Evolutionary conservation across 2,888 invertebrate species (phyloP), one percentile per base, ranked within the genome.

Genomic region (Agonopterix subpropinquella): DNA sequence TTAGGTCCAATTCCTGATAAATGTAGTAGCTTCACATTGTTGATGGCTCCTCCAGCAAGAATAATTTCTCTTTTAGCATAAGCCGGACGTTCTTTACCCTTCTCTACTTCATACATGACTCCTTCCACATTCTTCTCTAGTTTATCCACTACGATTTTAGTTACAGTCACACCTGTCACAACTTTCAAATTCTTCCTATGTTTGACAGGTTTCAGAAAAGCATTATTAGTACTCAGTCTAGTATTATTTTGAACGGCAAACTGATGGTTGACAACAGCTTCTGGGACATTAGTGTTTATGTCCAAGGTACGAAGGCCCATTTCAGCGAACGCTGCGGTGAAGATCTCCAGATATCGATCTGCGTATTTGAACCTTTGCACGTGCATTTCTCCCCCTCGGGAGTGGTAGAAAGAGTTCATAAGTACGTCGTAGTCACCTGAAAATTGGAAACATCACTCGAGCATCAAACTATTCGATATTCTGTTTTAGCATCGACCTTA

Each of bases 351-450:
- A 55, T 78, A 76, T 11, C 75, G 70, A 62, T 89, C 89, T 2
- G 70, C 64, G 56, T 87, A 64, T 55, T 88, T 87, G 55, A 88
- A 85, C 52, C 80, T 74, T 59, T 88, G 83, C 13, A 88, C 73
- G 52, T 77, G 85, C 74, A 89, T 70, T 56, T 88, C 86, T 37
- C 89, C 89, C 1, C 85, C 86, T 15, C 86, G 80, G 4, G 87
- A 71, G 62, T 89, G 89, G 65, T 81, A 82, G 54, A 77, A 73
- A 7, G 84, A 80, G 67, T 89, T 87, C 71, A 84, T 80, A 1
- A 85, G 62, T 10, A 86, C 67, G 50, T 89, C 89, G 62, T 87
- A 86, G 60, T 89, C 88, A 69, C 86, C 89, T 89, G 59, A 11
- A 72, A 78, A 59, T 28, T 44, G 9, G 39, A 39, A 39, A 39